Base-by-base conservation (phyloP, 1,140 invertebrate genomes). In the Dreissena polymorpha region DNA sequence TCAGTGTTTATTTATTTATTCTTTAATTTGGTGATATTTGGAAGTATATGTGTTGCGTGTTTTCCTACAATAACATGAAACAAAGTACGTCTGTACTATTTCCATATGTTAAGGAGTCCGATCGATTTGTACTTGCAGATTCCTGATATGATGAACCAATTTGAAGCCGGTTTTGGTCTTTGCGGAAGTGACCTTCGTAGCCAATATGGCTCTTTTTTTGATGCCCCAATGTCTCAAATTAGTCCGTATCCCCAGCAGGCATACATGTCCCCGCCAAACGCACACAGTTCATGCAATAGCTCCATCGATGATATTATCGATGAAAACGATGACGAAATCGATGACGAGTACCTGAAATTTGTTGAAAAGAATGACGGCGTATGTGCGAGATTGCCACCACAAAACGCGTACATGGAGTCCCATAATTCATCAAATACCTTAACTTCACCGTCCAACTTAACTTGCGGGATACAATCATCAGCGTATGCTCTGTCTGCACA, bases 251-350 rank as follows among this genome's bases (percentile, higher is more conserved):
- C 79, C 21, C 72, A 23, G 7, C 57, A 57, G 12, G 27, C 79
- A 0, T 8, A 68, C 65, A 21, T 57, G 49, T 23, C 23, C 25
- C 73, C 55, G 27, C 27, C 75, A 12, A 29, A n/a, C n/a, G 6
- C 65, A 68, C 65, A 70, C 21, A 7, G n/a, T n/a, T n/a, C 14
- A 27, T 25, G 39, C 0, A 78, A 23, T 60, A 53, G 57, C 12
- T 53, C 49, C 16, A 60, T 60, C 12, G 76, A 78, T 14, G 76
- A 78, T 39, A 51, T 78, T 18, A 53, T 78, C 14, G 76, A 78
- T 57, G 63, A 76, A 53, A 76, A 67, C 23, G 76, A 78, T 51
- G 57, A 60, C 57, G 57, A 60, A 2, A 23, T n/a, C 16, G 57
- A 60, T 60, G 57, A n/a, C 16, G 57, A 60, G 21, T 60, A 60